A percentile compares a stretch with the other conserved stretches of the same genome.
Conservation (phyloP, 2,113 vertebrate genomes). For the Sinocyclocheilus rhinocerous region DNA sequence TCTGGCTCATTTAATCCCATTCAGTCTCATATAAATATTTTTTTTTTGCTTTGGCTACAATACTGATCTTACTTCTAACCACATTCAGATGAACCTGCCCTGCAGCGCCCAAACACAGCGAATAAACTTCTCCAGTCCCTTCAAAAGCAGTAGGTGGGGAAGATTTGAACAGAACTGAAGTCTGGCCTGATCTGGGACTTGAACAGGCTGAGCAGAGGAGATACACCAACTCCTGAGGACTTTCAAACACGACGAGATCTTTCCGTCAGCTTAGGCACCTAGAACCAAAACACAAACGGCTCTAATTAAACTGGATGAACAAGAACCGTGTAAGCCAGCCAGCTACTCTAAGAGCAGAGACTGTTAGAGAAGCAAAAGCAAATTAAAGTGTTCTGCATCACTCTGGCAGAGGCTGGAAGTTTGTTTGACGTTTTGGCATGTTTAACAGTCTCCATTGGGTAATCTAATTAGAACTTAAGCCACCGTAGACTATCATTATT, state of each 20-base stretch:
- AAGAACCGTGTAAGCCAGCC: not conserved
- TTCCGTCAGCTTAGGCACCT: not conserved
- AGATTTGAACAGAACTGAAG: not conserved
- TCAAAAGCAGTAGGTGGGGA: not conserved
- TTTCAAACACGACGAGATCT: constrained; percentile 13
- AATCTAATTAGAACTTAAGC: constrained; percentile 27
- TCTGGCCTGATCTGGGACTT: constrained; percentile 11
- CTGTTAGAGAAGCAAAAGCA: not conserved
- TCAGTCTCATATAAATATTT: not conserved
- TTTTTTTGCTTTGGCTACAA: constrained; percentile 19
- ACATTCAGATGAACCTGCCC: constrained; percentile 17
- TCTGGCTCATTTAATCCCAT: constrained; percentile 22
- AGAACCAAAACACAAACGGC: constrained; percentile 14
- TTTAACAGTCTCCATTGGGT: constrained; percentile 1
- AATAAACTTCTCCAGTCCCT: not conserved
- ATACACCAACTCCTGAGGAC: not conserved
- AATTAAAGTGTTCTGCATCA: constrained; percentile 13
- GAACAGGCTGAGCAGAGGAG: constrained; percentile 10
- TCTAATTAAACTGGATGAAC: constrained; percentile 2
- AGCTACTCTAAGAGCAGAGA: not conserved
- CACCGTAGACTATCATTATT: constrained; percentile 30
- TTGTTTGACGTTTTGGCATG: constrained; percentile 10
- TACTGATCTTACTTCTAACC: constrained; percentile 6
- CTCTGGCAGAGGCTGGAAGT: not conserved
- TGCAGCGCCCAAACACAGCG: not conserved